Conservation (phyloP, 1,140 invertebrate genomes). For the Aphaenogaster ashmeadi region DNA sequence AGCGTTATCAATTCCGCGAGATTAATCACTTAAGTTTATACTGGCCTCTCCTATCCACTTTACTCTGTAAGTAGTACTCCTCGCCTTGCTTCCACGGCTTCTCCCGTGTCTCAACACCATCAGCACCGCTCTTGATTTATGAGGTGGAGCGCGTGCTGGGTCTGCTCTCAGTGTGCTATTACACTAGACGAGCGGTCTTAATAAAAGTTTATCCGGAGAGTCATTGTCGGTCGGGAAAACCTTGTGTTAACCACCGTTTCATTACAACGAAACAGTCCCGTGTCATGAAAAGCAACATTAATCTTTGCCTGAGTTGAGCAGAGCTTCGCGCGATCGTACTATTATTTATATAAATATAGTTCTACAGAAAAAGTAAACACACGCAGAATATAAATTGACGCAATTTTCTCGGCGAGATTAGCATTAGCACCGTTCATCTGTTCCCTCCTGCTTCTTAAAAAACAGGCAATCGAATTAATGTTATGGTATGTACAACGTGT, state of each 20-base stretch:
- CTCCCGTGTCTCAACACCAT: conserved; percentile 76
- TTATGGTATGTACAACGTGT: not conserved
- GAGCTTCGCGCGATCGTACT: not conserved
- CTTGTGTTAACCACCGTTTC: conserved; percentile 65
- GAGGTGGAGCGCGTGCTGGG: conserved; percentile 59
- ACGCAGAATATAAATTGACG: not conserved
- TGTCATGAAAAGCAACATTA: conserved; percentile 60
- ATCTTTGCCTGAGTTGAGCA: conserved; percentile 34
- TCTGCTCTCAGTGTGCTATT: conserved; percentile 45
- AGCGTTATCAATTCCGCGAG: conserved; percentile 84
- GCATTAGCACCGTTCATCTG: not conserved
- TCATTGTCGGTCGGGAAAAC: conserved; percentile 61
- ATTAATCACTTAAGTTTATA: conserved; percentile 85
- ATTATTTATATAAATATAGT: conserved; percentile 33
- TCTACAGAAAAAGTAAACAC: not conserved
- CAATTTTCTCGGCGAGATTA: not conserved
- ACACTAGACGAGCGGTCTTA: conserved; percentile 63
- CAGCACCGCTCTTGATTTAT: conserved; percentile 82
- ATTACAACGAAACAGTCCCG: conserved; percentile 61
- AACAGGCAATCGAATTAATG: not conserved
- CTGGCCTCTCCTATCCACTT: conserved; percentile 82
- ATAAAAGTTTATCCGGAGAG: conserved; percentile 54
- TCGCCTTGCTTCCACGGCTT: conserved; percentile 74
- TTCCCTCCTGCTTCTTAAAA: not conserved
- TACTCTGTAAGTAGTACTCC: conserved; percentile 79